phyloP scores from a whole-genome alignment of 1,140 invertebrate genomes.

The Cyclargus thomasi region DNA sequence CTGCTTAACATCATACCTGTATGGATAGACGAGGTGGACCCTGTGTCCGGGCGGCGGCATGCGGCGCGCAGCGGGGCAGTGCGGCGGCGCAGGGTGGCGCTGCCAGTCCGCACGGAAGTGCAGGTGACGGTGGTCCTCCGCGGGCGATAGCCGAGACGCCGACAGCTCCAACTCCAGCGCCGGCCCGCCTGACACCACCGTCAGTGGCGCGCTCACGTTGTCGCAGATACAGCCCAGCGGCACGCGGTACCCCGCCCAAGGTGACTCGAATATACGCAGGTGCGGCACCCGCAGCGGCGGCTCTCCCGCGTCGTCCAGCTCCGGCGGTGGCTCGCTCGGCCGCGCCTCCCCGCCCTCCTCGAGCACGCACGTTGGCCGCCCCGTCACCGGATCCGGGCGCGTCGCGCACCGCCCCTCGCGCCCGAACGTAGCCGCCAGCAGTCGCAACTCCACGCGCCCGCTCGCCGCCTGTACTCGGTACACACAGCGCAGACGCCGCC shows the following conservation, averaged over 20 bases:
- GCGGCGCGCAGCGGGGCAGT: slow-evolving; percentile 54
- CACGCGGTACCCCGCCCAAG: slow-evolving; percentile 65
- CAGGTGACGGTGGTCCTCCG: slow-evolving; percentile 82
- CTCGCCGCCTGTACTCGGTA: slow-evolving; percentile 83
- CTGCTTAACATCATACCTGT: too few species aligned
- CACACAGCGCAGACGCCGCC: slow-evolving; percentile 82
- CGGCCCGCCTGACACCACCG: slow-evolving; percentile 36
- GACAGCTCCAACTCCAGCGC: slow-evolving; percentile 71
- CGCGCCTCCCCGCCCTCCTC: slow-evolving; percentile 35
- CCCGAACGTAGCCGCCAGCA: slow-evolving; percentile 54
- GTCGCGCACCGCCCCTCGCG: slow-evolving; percentile 77
- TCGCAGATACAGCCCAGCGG: slow-evolving; percentile 82
- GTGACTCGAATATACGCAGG: slow-evolving; percentile 53
- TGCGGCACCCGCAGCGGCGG: slow-evolving; percentile 47
- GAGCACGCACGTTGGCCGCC: slow-evolving; percentile 63
- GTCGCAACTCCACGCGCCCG: slow-evolving; percentile 78
- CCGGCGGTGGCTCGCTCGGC: slow-evolving; percentile 33
- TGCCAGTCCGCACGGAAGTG: slow-evolving; percentile 81
- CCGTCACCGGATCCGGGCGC: slow-evolving; percentile 82
- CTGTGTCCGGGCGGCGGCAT: slow-evolving; percentile 79
- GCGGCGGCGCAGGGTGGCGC: slow-evolving; percentile 49
- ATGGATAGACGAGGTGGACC: slow-evolving; percentile 76
- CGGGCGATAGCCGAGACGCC: slow-evolving; percentile 71
- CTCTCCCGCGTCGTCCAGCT: slow-evolving; percentile 52
- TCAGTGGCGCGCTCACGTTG: slow-evolving; percentile 65